Conservation (phyloP, 2,113 vertebrate genomes). For the Paradoxurus hermaphroditus region DNA sequence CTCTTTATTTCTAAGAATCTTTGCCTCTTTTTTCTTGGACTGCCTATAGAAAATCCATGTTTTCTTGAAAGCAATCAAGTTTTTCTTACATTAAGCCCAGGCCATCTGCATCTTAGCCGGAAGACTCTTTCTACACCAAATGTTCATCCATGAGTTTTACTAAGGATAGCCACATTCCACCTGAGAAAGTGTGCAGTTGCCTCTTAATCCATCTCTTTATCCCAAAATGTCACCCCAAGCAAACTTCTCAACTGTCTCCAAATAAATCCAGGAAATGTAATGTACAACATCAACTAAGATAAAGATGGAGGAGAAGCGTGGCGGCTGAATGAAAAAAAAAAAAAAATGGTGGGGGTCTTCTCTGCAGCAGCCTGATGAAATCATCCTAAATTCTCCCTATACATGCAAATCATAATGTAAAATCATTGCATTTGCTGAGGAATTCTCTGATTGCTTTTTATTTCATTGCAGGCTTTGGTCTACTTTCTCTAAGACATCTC, state of each 20-base stretch:
- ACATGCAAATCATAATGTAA: background rate
- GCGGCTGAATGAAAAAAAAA: too few species aligned
- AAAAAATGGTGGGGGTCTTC: rapidly evolving
- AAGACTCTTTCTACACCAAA: background rate
- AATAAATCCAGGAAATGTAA: background rate
- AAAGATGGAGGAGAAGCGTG: background rate
- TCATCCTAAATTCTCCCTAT: background rate
- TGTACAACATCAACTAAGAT: background rate
- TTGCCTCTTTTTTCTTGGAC: background rate
- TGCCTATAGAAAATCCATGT: background rate
- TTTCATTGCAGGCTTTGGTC: background rate
- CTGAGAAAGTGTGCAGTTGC: background rate
- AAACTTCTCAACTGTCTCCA: background rate
- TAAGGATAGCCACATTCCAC: background rate
- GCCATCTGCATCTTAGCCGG: background rate
- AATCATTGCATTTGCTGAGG: background rate
- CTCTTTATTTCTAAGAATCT: background rate
- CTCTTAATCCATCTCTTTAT: background rate
- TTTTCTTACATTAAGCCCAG: background rate
- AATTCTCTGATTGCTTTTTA: background rate
- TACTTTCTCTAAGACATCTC: background rate
- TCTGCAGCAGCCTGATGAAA: background rate
- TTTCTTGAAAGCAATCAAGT: background rate
- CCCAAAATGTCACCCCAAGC: background rate
- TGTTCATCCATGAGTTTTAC: background rate